phyloP scores from a whole-genome alignment of 2,797 vertebrate species.

The Anguilla pacifica region DNA sequence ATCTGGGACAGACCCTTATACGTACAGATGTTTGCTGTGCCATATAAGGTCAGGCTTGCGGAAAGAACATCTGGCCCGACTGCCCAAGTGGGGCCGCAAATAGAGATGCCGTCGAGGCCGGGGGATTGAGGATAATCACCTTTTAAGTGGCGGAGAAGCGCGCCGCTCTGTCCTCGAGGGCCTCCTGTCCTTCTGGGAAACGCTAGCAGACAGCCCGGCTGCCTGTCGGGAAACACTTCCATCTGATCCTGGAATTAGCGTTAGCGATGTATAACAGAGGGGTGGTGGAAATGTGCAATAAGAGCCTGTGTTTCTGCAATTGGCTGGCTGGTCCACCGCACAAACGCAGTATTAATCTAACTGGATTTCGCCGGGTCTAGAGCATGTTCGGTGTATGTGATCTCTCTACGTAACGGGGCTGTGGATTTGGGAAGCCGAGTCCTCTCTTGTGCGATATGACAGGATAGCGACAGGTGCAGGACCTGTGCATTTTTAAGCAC shows the following conservation, averaged over 20 bases:
- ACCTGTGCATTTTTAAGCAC: not conserved
- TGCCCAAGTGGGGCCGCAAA: not conserved
- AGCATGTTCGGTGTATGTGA: too few species aligned
- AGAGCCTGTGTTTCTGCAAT: not conserved
- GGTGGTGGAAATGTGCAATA: not conserved
- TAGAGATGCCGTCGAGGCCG: not conserved
- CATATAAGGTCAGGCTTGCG: not conserved
- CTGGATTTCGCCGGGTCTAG: too few species aligned
- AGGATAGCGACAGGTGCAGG: too few species aligned
- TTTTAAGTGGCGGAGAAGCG: not conserved
- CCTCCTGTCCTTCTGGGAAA: not conserved
- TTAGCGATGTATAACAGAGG: not conserved
- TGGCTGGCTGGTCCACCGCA: not conserved
- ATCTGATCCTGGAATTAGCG: not conserved
- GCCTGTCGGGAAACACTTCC: not conserved
- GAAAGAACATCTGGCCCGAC: not conserved
- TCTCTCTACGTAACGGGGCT: too few species aligned
- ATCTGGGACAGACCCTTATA: not conserved
- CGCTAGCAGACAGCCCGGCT: too few species aligned
- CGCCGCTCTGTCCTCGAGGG: not conserved
- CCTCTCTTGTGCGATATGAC: not conserved
- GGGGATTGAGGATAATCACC: not conserved
- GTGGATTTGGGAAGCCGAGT: not conserved
- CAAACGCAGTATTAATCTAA: too few species aligned
- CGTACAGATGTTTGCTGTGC: not conserved